A percentile compares a stretch with the other conserved stretches of the same genome.
These are phyloP conservation scores for Anthophora plumipes DNA, from an alignment of 2,888 invertebrate genomes.

Conservation along the genomic window DNA sequence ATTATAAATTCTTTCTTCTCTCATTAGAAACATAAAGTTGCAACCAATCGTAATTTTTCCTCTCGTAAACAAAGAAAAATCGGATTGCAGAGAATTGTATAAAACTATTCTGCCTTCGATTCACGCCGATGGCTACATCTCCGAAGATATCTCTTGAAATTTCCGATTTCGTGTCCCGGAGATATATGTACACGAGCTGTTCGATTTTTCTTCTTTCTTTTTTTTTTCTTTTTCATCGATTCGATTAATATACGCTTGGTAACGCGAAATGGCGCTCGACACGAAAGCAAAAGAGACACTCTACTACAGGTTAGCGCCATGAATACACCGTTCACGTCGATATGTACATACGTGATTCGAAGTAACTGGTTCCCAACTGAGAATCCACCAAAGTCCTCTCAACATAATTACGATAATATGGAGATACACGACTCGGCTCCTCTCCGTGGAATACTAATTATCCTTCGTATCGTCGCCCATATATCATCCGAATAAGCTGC, in stretches of 20 bases:
- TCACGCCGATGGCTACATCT: background rate
- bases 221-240: no score
- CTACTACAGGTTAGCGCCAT: background rate
- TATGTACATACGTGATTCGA: background rate
- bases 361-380: slow-evolving; percentile 36
- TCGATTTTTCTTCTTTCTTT: no score
- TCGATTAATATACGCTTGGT: slow-evolving; percentile 3
- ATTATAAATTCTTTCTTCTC: no score
- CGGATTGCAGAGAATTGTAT: background rate
- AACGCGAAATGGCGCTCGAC: slow-evolving; percentile 12
- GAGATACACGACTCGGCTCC: slow-evolving; percentile 34
- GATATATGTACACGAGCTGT: no score
- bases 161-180: background rate
- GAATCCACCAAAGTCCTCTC: slow-evolving; percentile 12
- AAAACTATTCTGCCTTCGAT: background rate
- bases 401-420: slow-evolving; percentile 58
- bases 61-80: no score
- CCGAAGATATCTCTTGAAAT: background rate
- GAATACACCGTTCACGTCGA: background rate
- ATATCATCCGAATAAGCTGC: slow-evolving; percentile 46
- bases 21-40: no score
- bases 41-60: no score
- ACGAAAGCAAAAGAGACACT: background rate
- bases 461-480: slow-evolving; percentile 31
- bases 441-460: slow-evolving; percentile 48